Conservation (phyloP, 2,113 vertebrate species). For the Salvelinus alpinus region DNA sequence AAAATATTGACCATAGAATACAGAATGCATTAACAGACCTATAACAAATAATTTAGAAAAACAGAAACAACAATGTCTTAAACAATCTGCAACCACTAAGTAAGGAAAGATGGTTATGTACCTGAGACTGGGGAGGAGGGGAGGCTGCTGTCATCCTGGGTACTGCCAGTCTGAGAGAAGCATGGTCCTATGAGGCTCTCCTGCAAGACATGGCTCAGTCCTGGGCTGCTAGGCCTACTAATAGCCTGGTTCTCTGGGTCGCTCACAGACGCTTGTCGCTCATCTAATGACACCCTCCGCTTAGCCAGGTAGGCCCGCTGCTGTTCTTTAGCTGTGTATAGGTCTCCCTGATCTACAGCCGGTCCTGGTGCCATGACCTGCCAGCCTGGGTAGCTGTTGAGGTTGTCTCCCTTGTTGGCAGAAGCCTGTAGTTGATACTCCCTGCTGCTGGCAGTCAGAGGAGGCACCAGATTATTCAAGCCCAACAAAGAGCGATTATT, state of each 20-base stretch:
- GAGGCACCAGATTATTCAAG: conserved; percentile 86
- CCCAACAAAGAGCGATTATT: conserved; percentile 83
- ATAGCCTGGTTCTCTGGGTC: conserved; percentile 87
- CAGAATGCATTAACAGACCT: background rate
- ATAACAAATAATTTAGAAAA: background rate
- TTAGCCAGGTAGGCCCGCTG: conserved; percentile 71
- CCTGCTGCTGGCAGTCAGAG: conserved; percentile 88
- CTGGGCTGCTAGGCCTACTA: conserved; percentile 90
- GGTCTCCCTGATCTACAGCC: conserved; percentile 86
- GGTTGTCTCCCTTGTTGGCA: conserved; percentile 84
- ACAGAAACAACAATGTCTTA: background rate
- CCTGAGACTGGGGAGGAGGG: conserved; percentile 92
- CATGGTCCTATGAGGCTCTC: conserved; percentile 85
- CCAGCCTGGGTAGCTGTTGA: conserved; percentile 91
- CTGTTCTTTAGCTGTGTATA: conserved; percentile 81
- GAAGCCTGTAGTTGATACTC: conserved; percentile 91
- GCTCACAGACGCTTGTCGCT: conserved; percentile 83
- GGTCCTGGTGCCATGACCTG: conserved; percentile 92
- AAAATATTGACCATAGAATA: no score
- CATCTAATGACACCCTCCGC: conserved; percentile 79
- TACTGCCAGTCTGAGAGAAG: conserved; percentile 82
- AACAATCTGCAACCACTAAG: background rate
- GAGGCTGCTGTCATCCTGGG: conserved; percentile 86
- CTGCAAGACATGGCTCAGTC: conserved; percentile 84
- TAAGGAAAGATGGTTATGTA: conserved; percentile 59